Conservation (phyloP, 2,888 invertebrate genomes). For the Ophioninae sp. region DNA sequence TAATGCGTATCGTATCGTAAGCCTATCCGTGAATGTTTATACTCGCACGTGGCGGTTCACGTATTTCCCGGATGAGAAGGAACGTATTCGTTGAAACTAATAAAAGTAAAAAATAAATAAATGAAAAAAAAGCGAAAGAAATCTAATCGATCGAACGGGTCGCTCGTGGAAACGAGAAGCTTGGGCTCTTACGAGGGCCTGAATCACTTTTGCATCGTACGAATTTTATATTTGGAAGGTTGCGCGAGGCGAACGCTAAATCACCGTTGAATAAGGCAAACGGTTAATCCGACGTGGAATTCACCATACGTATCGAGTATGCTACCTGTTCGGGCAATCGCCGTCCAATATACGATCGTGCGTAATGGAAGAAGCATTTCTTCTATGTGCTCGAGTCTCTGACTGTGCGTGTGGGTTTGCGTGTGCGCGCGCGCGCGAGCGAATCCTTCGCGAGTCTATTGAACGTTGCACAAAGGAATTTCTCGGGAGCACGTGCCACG, state of each 20-base stretch:
- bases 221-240: too few species aligned
- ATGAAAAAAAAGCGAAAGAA: not conserved
- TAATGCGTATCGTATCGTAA: too few species aligned
- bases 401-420: not conserved
- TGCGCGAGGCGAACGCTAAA: too few species aligned
- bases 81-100: not conserved
- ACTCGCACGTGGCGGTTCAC: too few species aligned
- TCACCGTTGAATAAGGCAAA: not conserved
- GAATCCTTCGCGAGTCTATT: too few species aligned
- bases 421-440: too few species aligned
- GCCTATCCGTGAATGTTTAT: too few species aligned
- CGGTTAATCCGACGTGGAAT: constrained; percentile 14
- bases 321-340: constrained; percentile 35
- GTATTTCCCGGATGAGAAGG: too few species aligned
- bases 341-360: constrained; percentile 55
- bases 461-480: constrained; percentile 55
- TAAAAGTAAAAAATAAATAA: too few species aligned
- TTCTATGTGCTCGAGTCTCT: not conserved
- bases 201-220: constrained; percentile 15
- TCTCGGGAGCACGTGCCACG: constrained; percentile 58
- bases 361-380: constrained; percentile 58
- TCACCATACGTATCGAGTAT: constrained; percentile 21
- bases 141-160: not conserved
- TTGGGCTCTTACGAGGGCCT: too few species aligned
- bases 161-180: not conserved